Evolutionary conservation across 2,113 vertebrate genomes (phyloP).

Genomic region (Eira barbara): DNA sequence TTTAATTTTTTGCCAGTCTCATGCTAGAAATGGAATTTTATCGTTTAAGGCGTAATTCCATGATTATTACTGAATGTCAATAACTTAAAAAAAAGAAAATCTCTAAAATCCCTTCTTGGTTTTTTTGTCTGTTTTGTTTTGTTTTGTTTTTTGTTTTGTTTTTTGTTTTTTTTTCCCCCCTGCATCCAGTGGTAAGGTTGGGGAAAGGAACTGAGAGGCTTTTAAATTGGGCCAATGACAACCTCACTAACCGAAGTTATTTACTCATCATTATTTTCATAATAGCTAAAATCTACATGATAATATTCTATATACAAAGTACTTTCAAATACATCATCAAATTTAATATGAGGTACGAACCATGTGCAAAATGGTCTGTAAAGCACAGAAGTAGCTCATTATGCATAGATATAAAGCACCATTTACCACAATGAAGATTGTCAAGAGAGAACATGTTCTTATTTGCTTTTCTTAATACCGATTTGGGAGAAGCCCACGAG

Average conservation of each 20-base stretch:
- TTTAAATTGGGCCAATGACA: background rate
- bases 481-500: background rate
- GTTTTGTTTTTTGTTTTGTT: too few relatives aligned
- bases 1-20: background rate
- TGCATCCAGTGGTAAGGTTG: background rate
- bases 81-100: background rate
- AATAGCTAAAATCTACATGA: conserved; percentile 25
- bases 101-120: background rate
- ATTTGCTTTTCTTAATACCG: background rate
- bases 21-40: background rate
- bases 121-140: too few relatives aligned
- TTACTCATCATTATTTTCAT: conserved; percentile 19
- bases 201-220: background rate
- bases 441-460: background rate
- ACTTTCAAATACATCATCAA: conserved; percentile 30
- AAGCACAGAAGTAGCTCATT: conserved; percentile 18
- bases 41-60: background rate
- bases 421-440: background rate
- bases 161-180: too few relatives aligned
- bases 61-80: background rate
- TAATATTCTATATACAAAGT: conserved; percentile 37
- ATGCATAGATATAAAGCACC: background rate
- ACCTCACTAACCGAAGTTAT: background rate
- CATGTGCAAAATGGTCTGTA: background rate
- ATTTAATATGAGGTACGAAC: conserved; percentile 23